These are phyloP conservation scores for Sphecodes monilicornis DNA, from an alignment of 2,888 invertebrate species.

Conservation along the genomic window DNA sequence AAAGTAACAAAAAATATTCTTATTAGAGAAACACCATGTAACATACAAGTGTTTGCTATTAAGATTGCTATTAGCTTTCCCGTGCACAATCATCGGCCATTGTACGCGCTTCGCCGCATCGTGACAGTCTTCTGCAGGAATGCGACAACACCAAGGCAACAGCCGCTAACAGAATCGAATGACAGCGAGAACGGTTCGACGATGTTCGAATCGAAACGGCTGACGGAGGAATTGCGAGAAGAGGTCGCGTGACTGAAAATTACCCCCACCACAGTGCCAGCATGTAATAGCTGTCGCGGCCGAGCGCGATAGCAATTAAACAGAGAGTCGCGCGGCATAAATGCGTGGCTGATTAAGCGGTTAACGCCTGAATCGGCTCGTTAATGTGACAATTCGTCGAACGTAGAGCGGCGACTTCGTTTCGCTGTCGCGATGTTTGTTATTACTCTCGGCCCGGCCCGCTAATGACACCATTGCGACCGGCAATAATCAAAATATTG, in stretches of 20 bases:
- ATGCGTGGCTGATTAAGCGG: slow-evolving; percentile 63
- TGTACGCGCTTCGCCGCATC: neutral
- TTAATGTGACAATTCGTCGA: slow-evolving; percentile 60
- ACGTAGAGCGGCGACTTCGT: neutral
- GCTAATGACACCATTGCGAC: slow-evolving; percentile 31
- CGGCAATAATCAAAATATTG: slow-evolving; percentile 26
- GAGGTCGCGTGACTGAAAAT: slow-evolving; percentile 32
- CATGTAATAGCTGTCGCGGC: slow-evolving; percentile 35
- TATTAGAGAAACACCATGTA: neutral
- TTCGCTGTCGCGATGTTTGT: slow-evolving; percentile 30
- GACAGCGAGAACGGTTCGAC: neutral
- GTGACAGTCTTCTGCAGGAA: neutral
- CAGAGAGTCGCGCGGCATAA: slow-evolving; percentile 44
- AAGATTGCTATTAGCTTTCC: neutral
- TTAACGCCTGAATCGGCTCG: slow-evolving; percentile 62
- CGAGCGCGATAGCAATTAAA: slow-evolving; percentile 55
- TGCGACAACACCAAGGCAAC: neutral
- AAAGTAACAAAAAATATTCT: neutral
- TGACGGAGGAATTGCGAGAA: slow-evolving; percentile 27
- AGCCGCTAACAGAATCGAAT: neutral
- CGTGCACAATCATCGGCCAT: neutral
- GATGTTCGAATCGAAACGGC: slow-evolving; percentile 14
- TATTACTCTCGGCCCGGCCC: slow-evolving; percentile 9
- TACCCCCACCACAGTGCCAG: slow-evolving; percentile 4
- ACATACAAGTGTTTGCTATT: neutral